Evolutionary conservation across 2,113 vertebrate genomes (phyloP), one percentile per base, ranked within the genome.

Genomic region (Oplegnathus fasciatus): DNA sequence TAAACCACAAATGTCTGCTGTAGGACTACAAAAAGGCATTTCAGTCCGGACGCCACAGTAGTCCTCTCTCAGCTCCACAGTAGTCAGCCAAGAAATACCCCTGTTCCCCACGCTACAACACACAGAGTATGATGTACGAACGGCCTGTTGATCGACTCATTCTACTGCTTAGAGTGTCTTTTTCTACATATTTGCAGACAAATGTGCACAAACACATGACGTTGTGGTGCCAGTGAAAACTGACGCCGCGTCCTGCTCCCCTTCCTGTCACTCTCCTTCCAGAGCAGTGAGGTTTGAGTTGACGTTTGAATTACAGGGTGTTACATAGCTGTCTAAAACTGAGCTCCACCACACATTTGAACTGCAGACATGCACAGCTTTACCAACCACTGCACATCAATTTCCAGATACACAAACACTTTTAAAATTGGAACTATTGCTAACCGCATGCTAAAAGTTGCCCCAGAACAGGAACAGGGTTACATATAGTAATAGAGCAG

Each of bases 281-380:
- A 82, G 66, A 64, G 70, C 82, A 13, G 60, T 88, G 86, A 90
- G 91, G 87, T 88, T 91, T 69, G 78, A 66, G 72, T 22, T 60
- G 52, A 86, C 58, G 37, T 85, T 57, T 71, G 87, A 93, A 95
- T 95, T 92, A 91, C 88, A 92, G 93, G 92, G 91, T 92, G 86
- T 69, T 86, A 80, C 84, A 48, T 15, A 44, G 66, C 80, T 85
- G 72, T 94, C 88, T 93, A 91, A 91, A 93, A 89, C 62, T 75
- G 88, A 87, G 75, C 88, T 58, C 78, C 85, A 88, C 91, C 91
- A 66, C 89, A 92, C 86, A 82, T 73, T 84, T 66, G 64, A 88
- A 80, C 78, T 85, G 91, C 87, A 91, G 85, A 88, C 90, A 84
- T 30, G 84, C 65, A 85, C 88, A 77, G 72, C 82, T 90, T 83